Evolutionary conservation across 2,113 vertebrate species (phyloP), one percentile per base, ranked within the genome.

Genomic region (Nannobrachium achirus): DNA sequence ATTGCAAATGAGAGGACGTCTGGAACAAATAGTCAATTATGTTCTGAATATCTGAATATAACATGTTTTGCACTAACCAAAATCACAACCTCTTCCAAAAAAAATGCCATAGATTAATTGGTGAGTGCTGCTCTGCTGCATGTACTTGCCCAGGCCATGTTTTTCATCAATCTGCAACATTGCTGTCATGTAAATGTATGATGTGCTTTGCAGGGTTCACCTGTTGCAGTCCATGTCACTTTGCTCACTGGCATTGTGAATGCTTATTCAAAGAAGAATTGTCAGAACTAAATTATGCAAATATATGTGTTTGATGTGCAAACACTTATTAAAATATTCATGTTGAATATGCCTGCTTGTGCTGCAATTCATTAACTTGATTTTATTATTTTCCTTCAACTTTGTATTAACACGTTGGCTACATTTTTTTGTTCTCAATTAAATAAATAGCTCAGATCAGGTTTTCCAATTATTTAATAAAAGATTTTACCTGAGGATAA

Each of bases 41-140:
- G 6, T 71, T 46, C 41, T 69, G 56, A 63, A 48, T 56, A 10
- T 19, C n/a, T n/a, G n/a, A 40, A 15, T 15, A 48, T 52, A 10
- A 61, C 65, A 58, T 56, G 48, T 71, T 73, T 85, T 86, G 80
- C 80, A 88, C 84, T 83, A 80, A 66, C 55, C 70, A 73, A 71
- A 72, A 68, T 81, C 78, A 66, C 71, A 44, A 67, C 15, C 46
- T 59, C 18, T 49, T 67, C 39, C 33, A 56, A 15, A 58, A 15
- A 58, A 19, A 63, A 19, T 8, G 56, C 16, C 20, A 46, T 42
- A 6, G 45, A 74, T 38, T 38, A 56, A 41, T 63, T 46, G 38
- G 25, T 75, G 50, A 44, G 42, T 55, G 45, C 16, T 41, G 42
- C 42, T 18, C 80, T 55, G 45, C 16, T 41, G 42, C 42, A 25